Evolutionary conservation across 2,888 invertebrate species (phyloP), one percentile per base, ranked within the genome.

Genomic region (Teleogryllus oceanicus): DNA sequence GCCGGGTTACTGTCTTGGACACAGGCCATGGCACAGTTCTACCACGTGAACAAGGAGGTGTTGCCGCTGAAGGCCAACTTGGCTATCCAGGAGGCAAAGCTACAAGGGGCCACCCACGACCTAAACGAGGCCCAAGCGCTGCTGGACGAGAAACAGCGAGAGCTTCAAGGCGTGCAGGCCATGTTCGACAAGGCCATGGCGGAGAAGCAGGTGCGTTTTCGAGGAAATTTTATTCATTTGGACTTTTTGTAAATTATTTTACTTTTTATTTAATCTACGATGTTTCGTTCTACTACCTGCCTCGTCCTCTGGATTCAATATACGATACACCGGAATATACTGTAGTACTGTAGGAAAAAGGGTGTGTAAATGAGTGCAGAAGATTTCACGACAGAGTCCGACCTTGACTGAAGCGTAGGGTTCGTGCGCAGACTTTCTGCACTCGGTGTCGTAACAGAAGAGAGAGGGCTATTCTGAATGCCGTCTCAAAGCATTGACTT

Each of bases 1-100:
- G 96, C 96, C 79, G 96, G 96, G 79, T 88, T 97, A 75, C 91
- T 95, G 81, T 93, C 94, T 2, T 97, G 97, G 97, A 96, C 96
- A 3, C 92, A 93, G 78, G 93, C 95, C 0, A 95, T 95, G 94
- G 91, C 93, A 11, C 91, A 92, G 84, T 96, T 96, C 87, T 96
- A 92, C 85, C 89, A 90, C 20, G 94, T 97, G 50, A 96, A 96
- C 86, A 94, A 94, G 85, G 96, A 96, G 85, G 96, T 97, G 4
- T 86, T 96, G 81, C 96, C 96, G 0, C 87, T 96, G 76, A 96
- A 96, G 87, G 92, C 94, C 0, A 94, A 94, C 85, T 89, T 96
- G 83, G 94, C 94, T 0, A 87, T 94, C 2, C 94, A 95, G 85
- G 90, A 92, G 86, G 90, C 89, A 1, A 90, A 91, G 84, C 87